phyloP scores from a whole-genome alignment of 2,113 vertebrate genomes.

The Procavia capensis region DNA sequence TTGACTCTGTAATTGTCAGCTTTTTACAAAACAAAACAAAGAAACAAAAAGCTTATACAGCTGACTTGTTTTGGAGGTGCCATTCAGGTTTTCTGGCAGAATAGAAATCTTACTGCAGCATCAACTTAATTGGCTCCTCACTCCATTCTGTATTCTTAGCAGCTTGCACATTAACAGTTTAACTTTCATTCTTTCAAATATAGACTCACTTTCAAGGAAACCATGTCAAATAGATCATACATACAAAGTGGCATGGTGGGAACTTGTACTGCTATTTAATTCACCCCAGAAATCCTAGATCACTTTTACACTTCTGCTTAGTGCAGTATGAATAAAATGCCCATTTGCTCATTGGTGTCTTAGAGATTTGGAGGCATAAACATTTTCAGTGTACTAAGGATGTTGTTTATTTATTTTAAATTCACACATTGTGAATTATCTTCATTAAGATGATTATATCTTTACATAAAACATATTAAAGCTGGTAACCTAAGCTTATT shows the following conservation, averaged over 20 bases:
- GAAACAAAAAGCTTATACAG: background rate
- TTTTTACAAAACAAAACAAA: background rate
- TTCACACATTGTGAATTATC: slow-evolving; percentile 8
- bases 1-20: background rate
- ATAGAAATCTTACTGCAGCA: no score
- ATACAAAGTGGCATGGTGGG: background rate
- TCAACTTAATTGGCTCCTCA: no score
- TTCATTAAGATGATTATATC: slow-evolving; percentile 43
- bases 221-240: background rate
- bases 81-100: no score
- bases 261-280: slow-evolving; percentile 40
- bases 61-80: background rate
- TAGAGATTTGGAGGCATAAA: slow-evolving; percentile 47
- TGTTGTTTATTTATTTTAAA: slow-evolving; percentile 4
- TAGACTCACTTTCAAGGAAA: background rate
- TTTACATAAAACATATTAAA: slow-evolving; percentile 71
- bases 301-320: background rate
- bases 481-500: slow-evolving; percentile 63
- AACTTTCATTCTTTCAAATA: slow-evolving; percentile 7
- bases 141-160: background rate
- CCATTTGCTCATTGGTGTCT: background rate
- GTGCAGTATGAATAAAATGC: slow-evolving; percentile 2
- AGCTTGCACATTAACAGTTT: slow-evolving; percentile 24
- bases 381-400: background rate
- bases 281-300: background rate